These are phyloP conservation scores for Hemibagrus wyckioides DNA, from an alignment of 2,113 vertebrate genomes.

Conservation along the genomic window DNA sequence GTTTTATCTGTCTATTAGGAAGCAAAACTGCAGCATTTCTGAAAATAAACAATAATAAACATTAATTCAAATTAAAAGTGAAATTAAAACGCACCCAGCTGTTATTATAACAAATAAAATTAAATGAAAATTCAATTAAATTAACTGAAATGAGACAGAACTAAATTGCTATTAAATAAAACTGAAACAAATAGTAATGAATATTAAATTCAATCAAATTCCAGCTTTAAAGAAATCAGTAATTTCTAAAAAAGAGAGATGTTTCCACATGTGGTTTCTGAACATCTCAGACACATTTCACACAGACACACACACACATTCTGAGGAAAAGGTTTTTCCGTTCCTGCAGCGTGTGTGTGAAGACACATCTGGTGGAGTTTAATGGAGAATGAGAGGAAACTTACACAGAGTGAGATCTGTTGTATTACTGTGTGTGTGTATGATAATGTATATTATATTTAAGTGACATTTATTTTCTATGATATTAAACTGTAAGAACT, in stretches of 20 bases:
- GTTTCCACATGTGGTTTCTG: not conserved
- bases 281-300: not conserved
- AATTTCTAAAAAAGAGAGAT: not conserved
- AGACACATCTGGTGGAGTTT: not conserved
- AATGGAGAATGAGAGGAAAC: not conserved
- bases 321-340: not conserved
- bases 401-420: not conserved
- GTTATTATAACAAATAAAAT: constrained; percentile 4
- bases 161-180: not conserved
- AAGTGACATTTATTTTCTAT: too few species aligned
- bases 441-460: not conserved
- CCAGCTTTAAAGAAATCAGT: not conserved
- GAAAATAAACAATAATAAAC: not conserved
- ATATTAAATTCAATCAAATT: not conserved
- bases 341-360: not conserved
- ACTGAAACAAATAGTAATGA: not conserved
- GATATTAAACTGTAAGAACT: not conserved
- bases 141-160: not conserved
- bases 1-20: not conserved
- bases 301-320: constrained; percentile 4
- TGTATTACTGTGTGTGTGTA: not conserved
- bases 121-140: not conserved
- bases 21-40: not conserved
- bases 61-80: not conserved
- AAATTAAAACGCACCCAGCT: not conserved